Percentiles rank a stretch among this genome's conserved stretches.
These are phyloP conservation scores for Acleris cristana DNA, from an alignment of 2,888 invertebrate genomes.

Conservation along the genomic window DNA sequence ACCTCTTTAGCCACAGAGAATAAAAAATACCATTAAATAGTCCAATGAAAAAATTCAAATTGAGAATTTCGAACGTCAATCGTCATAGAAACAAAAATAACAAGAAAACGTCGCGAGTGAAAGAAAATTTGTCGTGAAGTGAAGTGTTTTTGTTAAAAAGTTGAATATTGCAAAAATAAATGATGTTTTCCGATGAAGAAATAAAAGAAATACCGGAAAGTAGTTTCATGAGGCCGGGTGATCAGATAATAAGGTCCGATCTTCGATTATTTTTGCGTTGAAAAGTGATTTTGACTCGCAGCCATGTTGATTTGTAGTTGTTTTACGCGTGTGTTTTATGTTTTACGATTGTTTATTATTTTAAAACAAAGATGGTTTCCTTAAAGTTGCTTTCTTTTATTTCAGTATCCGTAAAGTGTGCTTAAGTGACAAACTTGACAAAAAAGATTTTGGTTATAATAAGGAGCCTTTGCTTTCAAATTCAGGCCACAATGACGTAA, in stretches of 20 bases:
- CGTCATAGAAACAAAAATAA: conserved; percentile 70
- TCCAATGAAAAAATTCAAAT: conserved; percentile 46
- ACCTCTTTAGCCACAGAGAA: conserved; percentile 24
- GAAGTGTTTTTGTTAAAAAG: conserved; percentile 74
- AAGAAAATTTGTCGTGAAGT: conserved; percentile 62
- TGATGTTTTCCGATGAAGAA: conserved; percentile 80
- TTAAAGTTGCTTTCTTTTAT: conserved; percentile 47
- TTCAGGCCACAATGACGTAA: conserved; percentile 65
- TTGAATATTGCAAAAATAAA: conserved; percentile 78
- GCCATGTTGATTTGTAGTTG: conserved; percentile 59
- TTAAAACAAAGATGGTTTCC: conserved; percentile 40
- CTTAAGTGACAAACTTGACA: conserved; percentile 73
- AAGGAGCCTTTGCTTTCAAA: conserved; percentile 60
- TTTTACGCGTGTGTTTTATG: conserved; percentile 45
- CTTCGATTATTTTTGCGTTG: conserved; percentile 47
- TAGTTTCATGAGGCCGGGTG: conserved; percentile 70
- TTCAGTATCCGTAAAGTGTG: conserved; percentile 75
- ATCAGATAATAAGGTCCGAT: conserved; percentile 78
- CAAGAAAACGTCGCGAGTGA: conserved; percentile 61
- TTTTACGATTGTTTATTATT: conserved; percentile 44
- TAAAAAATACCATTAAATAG: conserved; percentile 15
- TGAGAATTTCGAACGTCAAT: conserved; percentile 57
- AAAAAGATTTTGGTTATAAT: conserved; percentile 64
- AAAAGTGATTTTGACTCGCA: conserved; percentile 51
- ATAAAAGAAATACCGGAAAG: conserved; percentile 74